These are phyloP conservation scores for Neosilurus hyrtlii DNA, from an alignment of 2,797 vertebrate genomes.

Conservation along the genomic window DNA sequence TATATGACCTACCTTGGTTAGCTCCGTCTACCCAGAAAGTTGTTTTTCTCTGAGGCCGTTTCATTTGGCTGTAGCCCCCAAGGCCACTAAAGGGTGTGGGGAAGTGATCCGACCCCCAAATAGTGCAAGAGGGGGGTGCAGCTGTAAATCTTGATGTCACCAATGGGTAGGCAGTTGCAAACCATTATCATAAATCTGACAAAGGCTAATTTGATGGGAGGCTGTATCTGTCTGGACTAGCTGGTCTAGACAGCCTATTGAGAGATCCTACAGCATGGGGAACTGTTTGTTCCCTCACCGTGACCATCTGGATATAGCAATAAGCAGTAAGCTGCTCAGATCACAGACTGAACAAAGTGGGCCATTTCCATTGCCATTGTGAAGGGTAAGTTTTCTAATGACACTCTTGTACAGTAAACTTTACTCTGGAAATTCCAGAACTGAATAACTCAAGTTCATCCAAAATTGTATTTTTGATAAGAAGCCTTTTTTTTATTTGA, in stretches of 20 bases:
- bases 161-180: slow-evolving; percentile 97
- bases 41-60: slow-evolving; percentile 58
- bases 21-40: slow-evolving; percentile 47
- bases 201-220: slow-evolving; percentile 99
- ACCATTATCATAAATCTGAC: slow-evolving; percentile 99
- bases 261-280: slow-evolving; percentile 90
- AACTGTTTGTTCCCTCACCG: slow-evolving; percentile 87
- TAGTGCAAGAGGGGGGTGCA: slow-evolving; percentile 55
- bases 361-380: slow-evolving; percentile 77
- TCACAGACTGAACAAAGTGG: slow-evolving; percentile 74
- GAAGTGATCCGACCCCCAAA: slow-evolving; percentile 60
- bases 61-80: slow-evolving; percentile 58
- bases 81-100: slow-evolving; percentile 55
- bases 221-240: slow-evolving; percentile 99
- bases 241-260: slow-evolving; percentile 99
- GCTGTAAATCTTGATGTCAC: slow-evolving; percentile 98
- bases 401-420: slow-evolving; percentile 10
- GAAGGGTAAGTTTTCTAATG: slow-evolving; percentile 63
- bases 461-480: neutral
- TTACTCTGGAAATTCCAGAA: slow-evolving; percentile 37
- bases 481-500: neutral
- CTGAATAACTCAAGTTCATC: slow-evolving; percentile 18
- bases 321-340: slow-evolving; percentile 79
- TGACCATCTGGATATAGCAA: slow-evolving; percentile 98
- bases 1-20: slow-evolving; percentile 62